A percentile compares a stretch with the other conserved stretches of the same genome.
Evolutionary conservation across 1,140 invertebrate genomes (phyloP).

Genomic region (Bombus waltoni): DNA sequence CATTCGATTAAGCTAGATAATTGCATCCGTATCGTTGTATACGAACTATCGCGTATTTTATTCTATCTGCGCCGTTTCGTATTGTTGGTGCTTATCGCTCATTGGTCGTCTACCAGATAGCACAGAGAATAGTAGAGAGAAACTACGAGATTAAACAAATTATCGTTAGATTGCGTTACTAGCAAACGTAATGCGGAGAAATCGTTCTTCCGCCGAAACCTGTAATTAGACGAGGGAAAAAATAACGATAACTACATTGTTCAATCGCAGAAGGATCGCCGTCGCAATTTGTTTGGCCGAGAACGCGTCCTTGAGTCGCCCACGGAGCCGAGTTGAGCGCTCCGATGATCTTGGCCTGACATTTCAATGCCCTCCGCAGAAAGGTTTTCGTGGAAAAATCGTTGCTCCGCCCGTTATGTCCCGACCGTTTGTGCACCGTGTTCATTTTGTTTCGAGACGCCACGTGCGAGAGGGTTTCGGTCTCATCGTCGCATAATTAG

Average conservation of each 20-base stretch:
- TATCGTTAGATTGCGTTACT: background rate
- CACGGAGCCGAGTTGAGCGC: constrained; percentile 56
- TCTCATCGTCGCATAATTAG: constrained; percentile 32
- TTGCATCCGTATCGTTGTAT: background rate
- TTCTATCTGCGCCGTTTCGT: background rate
- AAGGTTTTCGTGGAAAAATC: constrained; percentile 39
- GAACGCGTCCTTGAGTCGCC: constrained; percentile 58
- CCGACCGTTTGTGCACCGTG: background rate
- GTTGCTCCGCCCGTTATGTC: background rate
- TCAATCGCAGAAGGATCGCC: background rate
- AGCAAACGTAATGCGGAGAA: background rate
- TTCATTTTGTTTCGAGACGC: background rate
- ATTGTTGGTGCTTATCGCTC: background rate
- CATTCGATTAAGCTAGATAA: background rate
- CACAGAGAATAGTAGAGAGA: background rate
- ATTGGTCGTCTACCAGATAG: background rate
- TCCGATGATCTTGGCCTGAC: constrained; percentile 66
- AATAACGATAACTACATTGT: constrained; percentile 18
- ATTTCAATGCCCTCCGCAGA: constrained; percentile 52
- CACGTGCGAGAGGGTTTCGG: background rate
- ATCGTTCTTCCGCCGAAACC: background rate
- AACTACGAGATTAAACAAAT: constrained; percentile 5
- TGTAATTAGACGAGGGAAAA: background rate
- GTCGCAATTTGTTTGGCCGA: constrained; percentile 46
- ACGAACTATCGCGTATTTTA: background rate